A percentile compares a stretch with the other conserved stretches of the same genome.
Evolutionary conservation across 2,888 invertebrate species (phyloP).

Genomic region (Chloroclystis v-ata): DNA sequence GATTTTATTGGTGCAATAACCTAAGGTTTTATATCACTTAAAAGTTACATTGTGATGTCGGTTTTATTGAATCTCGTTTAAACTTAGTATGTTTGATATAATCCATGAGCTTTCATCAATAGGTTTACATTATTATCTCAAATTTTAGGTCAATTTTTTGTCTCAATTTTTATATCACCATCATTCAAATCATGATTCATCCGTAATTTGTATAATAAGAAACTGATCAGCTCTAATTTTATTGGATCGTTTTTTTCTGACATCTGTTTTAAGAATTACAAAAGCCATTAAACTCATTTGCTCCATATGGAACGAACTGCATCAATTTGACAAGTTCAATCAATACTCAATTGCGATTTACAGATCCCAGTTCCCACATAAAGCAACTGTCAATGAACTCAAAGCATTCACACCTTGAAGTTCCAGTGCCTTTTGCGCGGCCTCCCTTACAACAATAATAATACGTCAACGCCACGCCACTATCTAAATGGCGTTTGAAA

Average conservation of each 20-base stretch:
- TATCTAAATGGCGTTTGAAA: slow-evolving; percentile 76
- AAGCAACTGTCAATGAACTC: slow-evolving; percentile 1
- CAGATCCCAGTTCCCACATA: not conserved
- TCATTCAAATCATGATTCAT: too few relatives aligned
- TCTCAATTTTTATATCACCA: too few relatives aligned
- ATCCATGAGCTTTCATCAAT: not conserved
- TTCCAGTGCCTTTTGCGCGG: slow-evolving; percentile 24
- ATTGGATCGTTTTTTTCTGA: too few relatives aligned
- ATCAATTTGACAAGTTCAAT: not conserved
- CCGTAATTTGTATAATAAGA: too few relatives aligned
- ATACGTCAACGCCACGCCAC: slow-evolving; percentile 69
- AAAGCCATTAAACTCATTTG: too few relatives aligned
- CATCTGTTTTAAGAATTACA: too few relatives aligned
- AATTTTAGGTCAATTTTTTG: too few relatives aligned
- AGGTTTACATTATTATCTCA: too few relatives aligned
- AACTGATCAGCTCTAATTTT: too few relatives aligned
- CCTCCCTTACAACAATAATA: slow-evolving; percentile 54
- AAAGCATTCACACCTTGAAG: slow-evolving; percentile 1
- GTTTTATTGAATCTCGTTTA: slow-evolving; percentile 8
- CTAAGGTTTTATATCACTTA: slow-evolving; percentile 11
- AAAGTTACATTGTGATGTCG: slow-evolving; percentile 8
- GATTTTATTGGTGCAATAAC: slow-evolving; percentile 21
- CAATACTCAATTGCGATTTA: not conserved
- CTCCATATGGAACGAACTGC: too few relatives aligned
- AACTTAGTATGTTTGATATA: not conserved